Conservation (phyloP, 2,113 vertebrate species). For the Salvelinus namaycush region DNA sequence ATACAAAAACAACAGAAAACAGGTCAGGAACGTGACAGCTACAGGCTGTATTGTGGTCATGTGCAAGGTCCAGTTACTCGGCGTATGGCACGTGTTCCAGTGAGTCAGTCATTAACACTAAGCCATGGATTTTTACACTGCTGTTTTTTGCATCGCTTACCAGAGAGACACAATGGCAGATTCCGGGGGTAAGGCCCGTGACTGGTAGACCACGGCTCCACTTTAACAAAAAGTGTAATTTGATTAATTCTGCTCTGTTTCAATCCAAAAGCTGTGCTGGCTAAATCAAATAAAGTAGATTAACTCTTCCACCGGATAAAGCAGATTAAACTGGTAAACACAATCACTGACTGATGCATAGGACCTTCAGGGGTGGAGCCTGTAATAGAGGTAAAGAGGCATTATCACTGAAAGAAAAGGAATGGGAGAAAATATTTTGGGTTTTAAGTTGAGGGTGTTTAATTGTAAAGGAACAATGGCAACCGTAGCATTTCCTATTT, state of each 20-base stretch:
- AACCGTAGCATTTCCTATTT: constrained; percentile 10
- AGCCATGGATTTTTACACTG: constrained; percentile 22
- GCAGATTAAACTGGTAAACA: constrained; percentile 71
- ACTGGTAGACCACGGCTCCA: constrained; percentile 50
- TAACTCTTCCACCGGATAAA: constrained; percentile 69
- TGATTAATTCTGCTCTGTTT: constrained; percentile 73
- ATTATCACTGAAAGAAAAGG: background rate
- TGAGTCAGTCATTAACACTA: constrained; percentile 35
- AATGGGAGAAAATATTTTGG: constrained; percentile 19
- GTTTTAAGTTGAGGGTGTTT: constrained; percentile 20
- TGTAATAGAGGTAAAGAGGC: constrained; percentile 13
- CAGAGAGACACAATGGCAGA: constrained; percentile 41
- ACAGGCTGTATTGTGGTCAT: constrained; percentile 29
- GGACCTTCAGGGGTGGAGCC: constrained; percentile 39
- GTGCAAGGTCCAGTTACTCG: constrained; percentile 23
- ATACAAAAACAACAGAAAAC: too few species aligned
- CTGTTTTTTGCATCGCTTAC: constrained; percentile 23
- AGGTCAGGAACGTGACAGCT: too few species aligned
- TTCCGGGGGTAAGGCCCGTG: constrained; percentile 47
- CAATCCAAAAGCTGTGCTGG: constrained; percentile 62
- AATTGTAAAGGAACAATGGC: constrained; percentile 15
- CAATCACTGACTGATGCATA: constrained; percentile 64
- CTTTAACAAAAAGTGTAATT: constrained; percentile 61
- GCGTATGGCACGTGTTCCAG: constrained; percentile 25
- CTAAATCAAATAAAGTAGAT: constrained; percentile 72